phyloP scores from a whole-genome alignment of 2,113 vertebrate genomes.

The Smithornis capensis region DNA sequence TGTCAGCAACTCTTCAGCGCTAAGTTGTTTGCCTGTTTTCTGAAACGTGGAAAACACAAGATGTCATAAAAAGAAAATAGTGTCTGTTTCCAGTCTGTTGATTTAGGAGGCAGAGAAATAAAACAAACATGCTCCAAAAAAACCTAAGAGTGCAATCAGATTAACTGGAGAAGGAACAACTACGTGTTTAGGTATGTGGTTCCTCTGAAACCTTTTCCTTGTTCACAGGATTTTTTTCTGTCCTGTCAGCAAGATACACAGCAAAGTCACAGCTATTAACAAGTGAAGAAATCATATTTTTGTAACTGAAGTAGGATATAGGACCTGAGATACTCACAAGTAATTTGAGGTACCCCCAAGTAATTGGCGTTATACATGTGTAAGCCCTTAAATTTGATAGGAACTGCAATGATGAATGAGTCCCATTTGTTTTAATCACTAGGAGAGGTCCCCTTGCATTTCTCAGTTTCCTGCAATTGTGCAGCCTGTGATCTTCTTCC shows the following conservation, averaged over 20 bases:
- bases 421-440: not conserved
- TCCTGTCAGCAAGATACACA: not conserved
- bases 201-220: not conserved
- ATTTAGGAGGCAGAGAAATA: conserved; percentile 34
- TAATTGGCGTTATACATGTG: not conserved
- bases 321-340: not conserved
- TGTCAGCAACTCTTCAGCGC: conserved; percentile 37
- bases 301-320: not conserved
- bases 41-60: conserved; percentile 36
- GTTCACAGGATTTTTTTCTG: not conserved
- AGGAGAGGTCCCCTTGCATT: not conserved
- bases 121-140: not conserved
- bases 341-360: not conserved
- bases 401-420: not conserved
- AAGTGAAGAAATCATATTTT: not conserved
- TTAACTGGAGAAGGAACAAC: not conserved
- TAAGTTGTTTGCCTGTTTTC: conserved; percentile 24
- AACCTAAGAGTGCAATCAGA: not conserved
- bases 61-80: conserved; percentile 28
- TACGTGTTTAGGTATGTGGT: not conserved
- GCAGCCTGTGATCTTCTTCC: not conserved
- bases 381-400: not conserved
- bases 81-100: conserved; percentile 23
- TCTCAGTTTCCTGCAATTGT: not conserved
- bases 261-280: not conserved